These are phyloP conservation scores for Phalanger gymnotis DNA, from an alignment of 2,797 vertebrate species.

Conservation along the genomic window DNA sequence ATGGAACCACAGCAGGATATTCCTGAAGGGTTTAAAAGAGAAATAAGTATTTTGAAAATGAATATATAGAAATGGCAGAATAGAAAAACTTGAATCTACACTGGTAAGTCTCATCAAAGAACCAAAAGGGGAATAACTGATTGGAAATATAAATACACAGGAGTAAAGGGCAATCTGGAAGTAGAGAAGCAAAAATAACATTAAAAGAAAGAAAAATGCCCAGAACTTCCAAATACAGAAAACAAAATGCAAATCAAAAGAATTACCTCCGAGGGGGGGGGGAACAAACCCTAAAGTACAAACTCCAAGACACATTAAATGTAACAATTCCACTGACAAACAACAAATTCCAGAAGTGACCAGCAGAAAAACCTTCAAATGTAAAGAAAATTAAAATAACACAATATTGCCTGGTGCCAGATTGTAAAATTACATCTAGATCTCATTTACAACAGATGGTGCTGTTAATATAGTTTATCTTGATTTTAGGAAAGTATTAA, in stretches of 20 bases:
- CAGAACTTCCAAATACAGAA: neutral
- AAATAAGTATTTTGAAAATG: neutral
- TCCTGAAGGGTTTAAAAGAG: neutral
- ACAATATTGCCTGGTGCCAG: neutral
- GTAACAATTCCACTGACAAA: too few relatives aligned
- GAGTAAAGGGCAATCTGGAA: neutral
- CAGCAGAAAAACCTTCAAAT: neutral
- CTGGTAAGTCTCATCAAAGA: neutral
- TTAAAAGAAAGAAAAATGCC: neutral
- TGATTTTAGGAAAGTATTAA: neutral
- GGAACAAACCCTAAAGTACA: neutral
- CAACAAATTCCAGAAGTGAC: neutral
- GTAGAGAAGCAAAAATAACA: neutral
- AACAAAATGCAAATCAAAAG: neutral
- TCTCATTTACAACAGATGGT: neutral
- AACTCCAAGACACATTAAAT: neutral
- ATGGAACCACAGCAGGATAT: neutral
- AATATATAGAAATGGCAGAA: neutral
- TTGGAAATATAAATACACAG: neutral
- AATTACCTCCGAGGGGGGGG: neutral
- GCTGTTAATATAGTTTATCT: neutral
- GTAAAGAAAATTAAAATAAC: neutral
- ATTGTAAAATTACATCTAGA: neutral
- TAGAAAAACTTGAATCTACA: neutral
- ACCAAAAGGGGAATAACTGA: neutral